phyloP scores from a whole-genome alignment of 2,888 invertebrate genomes.

The Heliconius ismenius region DNA sequence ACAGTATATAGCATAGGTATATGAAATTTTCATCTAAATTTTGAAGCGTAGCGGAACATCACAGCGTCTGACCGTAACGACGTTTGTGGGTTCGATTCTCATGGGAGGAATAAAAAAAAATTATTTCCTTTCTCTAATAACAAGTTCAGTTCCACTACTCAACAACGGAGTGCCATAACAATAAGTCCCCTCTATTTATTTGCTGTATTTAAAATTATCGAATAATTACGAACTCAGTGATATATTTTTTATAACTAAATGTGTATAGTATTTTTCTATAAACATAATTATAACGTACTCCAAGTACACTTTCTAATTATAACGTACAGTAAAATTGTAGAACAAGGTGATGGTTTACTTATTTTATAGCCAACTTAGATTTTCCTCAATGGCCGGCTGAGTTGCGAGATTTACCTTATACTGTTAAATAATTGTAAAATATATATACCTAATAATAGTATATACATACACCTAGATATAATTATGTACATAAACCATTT shows the following conservation, averaged over 20 bases:
- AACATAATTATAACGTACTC: neutral
- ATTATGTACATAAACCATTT: too few relatives aligned
- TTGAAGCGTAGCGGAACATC: too few relatives aligned
- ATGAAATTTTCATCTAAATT: too few relatives aligned
- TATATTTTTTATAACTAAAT: too few relatives aligned
- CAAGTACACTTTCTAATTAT: slow-evolving; percentile 5
- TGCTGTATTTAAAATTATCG: neutral
- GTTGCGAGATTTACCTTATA: neutral
- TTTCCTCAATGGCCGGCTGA: neutral
- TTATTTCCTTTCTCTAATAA: neutral
- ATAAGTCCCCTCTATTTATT: neutral
- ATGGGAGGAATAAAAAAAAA: too few relatives aligned
- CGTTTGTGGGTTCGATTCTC: too few relatives aligned
- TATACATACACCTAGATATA: neutral
- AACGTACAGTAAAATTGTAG: slow-evolving; percentile 11
- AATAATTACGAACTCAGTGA: too few relatives aligned
- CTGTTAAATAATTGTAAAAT: neutral
- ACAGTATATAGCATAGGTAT: neutral
- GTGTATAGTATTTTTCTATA: neutral
- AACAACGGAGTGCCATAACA: too few relatives aligned
- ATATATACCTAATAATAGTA: neutral
- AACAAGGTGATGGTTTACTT: slow-evolving; percentile 9
- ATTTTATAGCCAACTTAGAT: slow-evolving; percentile 1
- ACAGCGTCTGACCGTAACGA: too few relatives aligned
- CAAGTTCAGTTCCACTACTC: too few relatives aligned